These are phyloP conservation scores for Caenorhabditis briggsae DNA, from an alignment of 1,140 invertebrate species.

Conservation along the genomic window DNA sequence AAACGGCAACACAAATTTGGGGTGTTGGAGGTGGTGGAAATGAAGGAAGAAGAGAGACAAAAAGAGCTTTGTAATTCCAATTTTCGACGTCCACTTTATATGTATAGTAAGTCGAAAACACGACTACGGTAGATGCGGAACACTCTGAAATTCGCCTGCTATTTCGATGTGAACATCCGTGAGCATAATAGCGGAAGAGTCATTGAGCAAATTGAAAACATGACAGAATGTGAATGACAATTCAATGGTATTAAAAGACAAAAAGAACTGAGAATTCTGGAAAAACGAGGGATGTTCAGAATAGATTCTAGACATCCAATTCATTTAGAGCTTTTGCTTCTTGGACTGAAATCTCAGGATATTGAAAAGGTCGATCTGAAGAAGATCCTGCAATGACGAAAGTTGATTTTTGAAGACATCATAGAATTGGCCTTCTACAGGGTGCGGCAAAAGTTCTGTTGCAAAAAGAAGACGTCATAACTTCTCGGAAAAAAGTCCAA, in stretches of 20 bases:
- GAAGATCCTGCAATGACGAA: too few relatives aligned
- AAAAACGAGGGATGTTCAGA: conserved; percentile 15
- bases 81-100: conserved; percentile 54
- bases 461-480: too few relatives aligned
- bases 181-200: conserved; percentile 53
- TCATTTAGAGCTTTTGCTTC: too few relatives aligned
- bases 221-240: conserved; percentile 54
- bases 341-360: too few relatives aligned
- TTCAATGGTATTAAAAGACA: conserved; percentile 53
- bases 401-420: too few relatives aligned
- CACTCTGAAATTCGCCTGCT: conserved; percentile 51
- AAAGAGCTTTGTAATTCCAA: conserved; percentile 46
- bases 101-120: conserved; percentile 54
- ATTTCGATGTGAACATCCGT: conserved; percentile 34
- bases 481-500: too few relatives aligned
- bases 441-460: too few relatives aligned
- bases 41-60: neutral
- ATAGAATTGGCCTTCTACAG: too few relatives aligned
- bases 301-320: neutral
- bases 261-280: conserved; percentile 16
- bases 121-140: conserved; percentile 40
- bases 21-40: conserved; percentile 10
- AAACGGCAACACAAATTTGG: conserved; percentile 29
- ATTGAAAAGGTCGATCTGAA: too few relatives aligned
- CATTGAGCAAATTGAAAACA: conserved; percentile 53